Conservation (phyloP, 2,888 invertebrate genomes). For the Malacosoma neustria region DNA sequence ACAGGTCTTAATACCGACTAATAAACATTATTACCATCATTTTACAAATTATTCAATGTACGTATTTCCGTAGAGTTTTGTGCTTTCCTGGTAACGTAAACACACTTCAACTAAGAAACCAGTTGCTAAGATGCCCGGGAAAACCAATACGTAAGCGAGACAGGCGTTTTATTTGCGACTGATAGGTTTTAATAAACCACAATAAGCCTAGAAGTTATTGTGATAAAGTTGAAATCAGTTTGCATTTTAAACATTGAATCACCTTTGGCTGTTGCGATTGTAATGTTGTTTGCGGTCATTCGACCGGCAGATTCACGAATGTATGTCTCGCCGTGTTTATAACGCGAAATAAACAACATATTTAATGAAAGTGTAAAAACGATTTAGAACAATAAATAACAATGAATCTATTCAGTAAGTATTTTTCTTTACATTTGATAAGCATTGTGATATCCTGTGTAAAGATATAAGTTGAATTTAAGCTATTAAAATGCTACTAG, state of each 20-base stretch:
- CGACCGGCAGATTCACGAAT: constrained; percentile 12
- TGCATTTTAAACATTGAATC: background rate
- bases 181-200: background rate
- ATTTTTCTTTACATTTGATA: no score
- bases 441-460: no score
- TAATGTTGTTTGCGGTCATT: constrained; percentile 27
- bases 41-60: no score
- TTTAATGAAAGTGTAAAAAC: background rate
- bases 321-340: constrained; percentile 11
- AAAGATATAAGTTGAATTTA: no score
- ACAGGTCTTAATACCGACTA: no score
- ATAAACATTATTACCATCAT: no score
- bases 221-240: constrained; percentile 7
- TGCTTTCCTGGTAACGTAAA: no score
- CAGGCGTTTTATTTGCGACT: background rate
- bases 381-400: background rate
- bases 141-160: constrained; percentile 14
- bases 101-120: background rate
- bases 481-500: no score
- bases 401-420: background rate
- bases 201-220: constrained; percentile 2
- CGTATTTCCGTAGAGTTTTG: no score
- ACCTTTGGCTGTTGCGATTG: background rate
- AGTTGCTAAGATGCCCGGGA: constrained; percentile 9
- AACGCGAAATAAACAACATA: background rate